A percentile compares a stretch with the other conserved stretches of the same genome.
Evolutionary conservation across 2,113 vertebrate genomes (phyloP).

Genomic region (Triplophysa siluroides): DNA sequence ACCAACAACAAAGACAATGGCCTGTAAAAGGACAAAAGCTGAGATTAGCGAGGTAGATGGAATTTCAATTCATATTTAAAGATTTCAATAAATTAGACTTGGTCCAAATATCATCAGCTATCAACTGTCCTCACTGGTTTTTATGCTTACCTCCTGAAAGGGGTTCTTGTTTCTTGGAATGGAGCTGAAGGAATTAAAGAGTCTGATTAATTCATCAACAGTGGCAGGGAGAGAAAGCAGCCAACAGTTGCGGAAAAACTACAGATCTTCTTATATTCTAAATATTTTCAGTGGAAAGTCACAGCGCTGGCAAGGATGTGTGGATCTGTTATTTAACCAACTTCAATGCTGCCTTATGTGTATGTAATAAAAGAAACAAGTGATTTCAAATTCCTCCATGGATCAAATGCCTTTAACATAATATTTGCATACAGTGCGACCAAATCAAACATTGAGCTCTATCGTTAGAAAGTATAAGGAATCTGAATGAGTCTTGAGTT

Average conservation of each 20-base stretch:
- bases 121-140: neutral
- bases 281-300: conserved; percentile 34
- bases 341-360: conserved; percentile 13
- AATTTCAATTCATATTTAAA: neutral
- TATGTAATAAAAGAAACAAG: conserved; percentile 31
- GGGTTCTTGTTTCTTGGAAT: conserved; percentile 98
- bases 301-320: conserved; percentile 41
- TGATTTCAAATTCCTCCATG: conserved; percentile 24
- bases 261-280: conserved; percentile 16
- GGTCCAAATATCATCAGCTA: neutral
- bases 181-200: conserved; percentile 77
- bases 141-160: conserved; percentile 91
- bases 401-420: conserved; percentile 31
- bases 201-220: conserved; percentile 25
- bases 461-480: conserved; percentile 23
- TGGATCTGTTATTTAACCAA: conserved; percentile 18
- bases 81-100: neutral
- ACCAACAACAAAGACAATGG: conserved; percentile 95
- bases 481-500: neutral
- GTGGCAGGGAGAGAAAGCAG: neutral
- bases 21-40: conserved; percentile 70
- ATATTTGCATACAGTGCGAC: conserved; percentile 31
- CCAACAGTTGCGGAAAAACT: conserved; percentile 19
- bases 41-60: neutral
- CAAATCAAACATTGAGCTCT: conserved; percentile 24